A percentile compares a stretch with the other conserved stretches of the same genome.
These are phyloP conservation scores for Drosophila cracens DNA, from an alignment of 2,888 invertebrate species.

Conservation along the genomic window DNA sequence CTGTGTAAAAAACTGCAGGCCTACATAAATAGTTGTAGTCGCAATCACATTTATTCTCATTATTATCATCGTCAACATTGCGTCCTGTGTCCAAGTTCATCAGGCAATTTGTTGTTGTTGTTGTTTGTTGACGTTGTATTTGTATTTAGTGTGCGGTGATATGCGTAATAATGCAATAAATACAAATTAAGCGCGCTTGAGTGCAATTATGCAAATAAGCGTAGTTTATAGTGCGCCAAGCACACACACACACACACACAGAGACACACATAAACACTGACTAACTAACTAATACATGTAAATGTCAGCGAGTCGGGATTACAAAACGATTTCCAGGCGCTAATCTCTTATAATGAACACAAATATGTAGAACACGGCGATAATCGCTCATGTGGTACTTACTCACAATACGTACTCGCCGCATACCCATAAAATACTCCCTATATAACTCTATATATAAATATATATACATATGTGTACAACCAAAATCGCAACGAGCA, in stretches of 20 bases:
- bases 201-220: slow-evolving; percentile 77
- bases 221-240: slow-evolving; percentile 63
- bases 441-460: background rate
- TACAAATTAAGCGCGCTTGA: slow-evolving; percentile 81
- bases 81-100: slow-evolving; percentile 33
- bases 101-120: slow-evolving; percentile 26
- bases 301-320: slow-evolving; percentile 61
- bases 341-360: slow-evolving; percentile 80
- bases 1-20: background rate
- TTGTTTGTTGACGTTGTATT: slow-evolving; percentile 39
- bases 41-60: slow-evolving; percentile 14
- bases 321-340: slow-evolving; percentile 73
- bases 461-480: background rate
- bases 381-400: slow-evolving; percentile 69
- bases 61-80: slow-evolving; percentile 24
- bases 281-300: slow-evolving; percentile 33
- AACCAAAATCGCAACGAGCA: background rate
- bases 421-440: slow-evolving; percentile 41
- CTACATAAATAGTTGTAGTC: background rate
- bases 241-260: slow-evolving; percentile 9
- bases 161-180: slow-evolving; percentile 80
- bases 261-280: background rate
- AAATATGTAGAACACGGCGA: slow-evolving; percentile 76
- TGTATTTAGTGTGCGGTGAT: slow-evolving; percentile 63
- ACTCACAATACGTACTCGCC: slow-evolving; percentile 15